Base-by-base conservation (phyloP, 2,113 vertebrate genomes). In the Vimba vimba region DNA sequence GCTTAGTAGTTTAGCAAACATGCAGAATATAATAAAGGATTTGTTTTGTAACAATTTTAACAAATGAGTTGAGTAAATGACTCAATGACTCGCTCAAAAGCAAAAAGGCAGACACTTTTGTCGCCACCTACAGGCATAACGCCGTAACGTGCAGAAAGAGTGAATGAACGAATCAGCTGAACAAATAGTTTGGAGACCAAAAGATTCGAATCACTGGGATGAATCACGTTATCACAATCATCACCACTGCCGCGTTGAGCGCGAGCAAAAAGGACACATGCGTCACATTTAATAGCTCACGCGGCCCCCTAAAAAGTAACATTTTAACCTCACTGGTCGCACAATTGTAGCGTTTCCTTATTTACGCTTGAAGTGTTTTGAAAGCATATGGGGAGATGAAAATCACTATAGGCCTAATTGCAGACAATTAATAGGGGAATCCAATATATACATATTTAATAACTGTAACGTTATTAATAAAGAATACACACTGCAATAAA, bases 271-370 rank as follows among this genome's bases (percentile, higher is more conserved):
- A 50, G 30, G 79, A 82, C 79, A 69, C 62, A 69, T 82, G 62
- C 79, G 50, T 82, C 25, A 36, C 79, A 52, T 82, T 82, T 69
- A 19, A 15, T n/a, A 13, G 25, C n/a, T 68, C 77, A 60, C 12
- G 33, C 55, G 55, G 55, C 57, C 4, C 4, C 2, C 2, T 17
- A 62, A 62, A 62, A 10, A 6, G 0, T 21, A 10, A 15, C 11
- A 59, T 60, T 33, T n/a, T 3, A n/a, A 60, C 27, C 4, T 23
- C 9, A 52, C 74, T 33, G 7, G 6, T 76, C 6, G 0, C n/a
- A 33, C 76, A 36, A 57, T 0, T 13, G 27, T n/a, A 17, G 12
- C 2, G 21, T 47, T 74, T 43, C 2, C 3, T 45, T 25, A 4
- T n/a, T 27, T 27, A 8, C 1, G 45, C n/a, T 47, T 17, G 15